Evolutionary conservation across 2,888 invertebrate species (phyloP), one percentile per base, ranked within the genome.

Genomic region (Xiphydria camelus): DNA sequence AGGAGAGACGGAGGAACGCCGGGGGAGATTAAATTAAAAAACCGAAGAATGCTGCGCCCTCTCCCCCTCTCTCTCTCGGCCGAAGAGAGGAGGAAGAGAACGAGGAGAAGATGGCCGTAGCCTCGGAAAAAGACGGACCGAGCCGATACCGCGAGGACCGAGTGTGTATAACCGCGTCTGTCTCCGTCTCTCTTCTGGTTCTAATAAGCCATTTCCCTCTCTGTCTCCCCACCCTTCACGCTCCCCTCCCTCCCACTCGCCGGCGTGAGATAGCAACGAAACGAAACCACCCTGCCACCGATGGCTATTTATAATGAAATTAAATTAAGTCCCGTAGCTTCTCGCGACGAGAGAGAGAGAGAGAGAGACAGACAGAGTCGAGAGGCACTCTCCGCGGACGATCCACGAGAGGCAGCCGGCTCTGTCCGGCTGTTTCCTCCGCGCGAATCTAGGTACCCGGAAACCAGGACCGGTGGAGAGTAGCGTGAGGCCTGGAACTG

Each of bases 1-100:
- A 18, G 17, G 35, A 32, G 20, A 3, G 36, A 36, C 26, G 25
- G 32, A 37, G 32, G 40, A 39, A 35, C 32, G 35, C 7, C 20
- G 37, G 40, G 41, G 41, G 40, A 47, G 58, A 62, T 61, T 59
- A 61, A 64, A 63, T 67, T 57, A 61, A 66, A 60, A 29, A 29
- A 29, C 29, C 29, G 29, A 29, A 29, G 29, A 29, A 29, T 29
- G 29, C 12, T 14, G 29, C 12, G 29, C 12, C 29, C n/a, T n/a
- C n/a, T n/a, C n/a, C n/a, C n/a, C n/a, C n/a, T n/a, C n/a, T n/a
- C n/a, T n/a, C n/a, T 12, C 29, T 29, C 29, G 29, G 29, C 2
- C 12, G 29, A 29, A 5, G 5, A 0, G 5, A 7, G 7, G 29
- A 1, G 29, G 29, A 29, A 5, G 5, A 0, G 5, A 7, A 10